Conservation (phyloP, 2,888 invertebrate species). For the Tolmerus cingulatus region DNA sequence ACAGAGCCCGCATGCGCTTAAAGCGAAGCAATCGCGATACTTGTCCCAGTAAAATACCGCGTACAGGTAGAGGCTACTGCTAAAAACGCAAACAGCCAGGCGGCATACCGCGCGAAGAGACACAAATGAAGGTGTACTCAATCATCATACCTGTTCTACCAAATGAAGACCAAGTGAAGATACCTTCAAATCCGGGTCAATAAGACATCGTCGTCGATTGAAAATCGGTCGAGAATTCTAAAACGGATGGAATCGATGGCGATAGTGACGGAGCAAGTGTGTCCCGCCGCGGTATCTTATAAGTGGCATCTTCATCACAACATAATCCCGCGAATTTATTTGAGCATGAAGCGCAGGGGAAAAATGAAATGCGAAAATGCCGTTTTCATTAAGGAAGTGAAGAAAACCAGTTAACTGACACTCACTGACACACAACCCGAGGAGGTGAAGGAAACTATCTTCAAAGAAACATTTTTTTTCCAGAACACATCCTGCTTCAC, state of each 20-base stretch:
- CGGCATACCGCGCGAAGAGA: not conserved
- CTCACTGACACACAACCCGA: constrained; percentile 27
- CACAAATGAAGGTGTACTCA: constrained; percentile 41
- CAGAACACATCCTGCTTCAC: not conserved
- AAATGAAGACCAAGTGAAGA: constrained; percentile 18
- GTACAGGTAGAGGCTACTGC: not conserved
- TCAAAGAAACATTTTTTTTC: not conserved
- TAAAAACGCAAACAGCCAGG: not conserved
- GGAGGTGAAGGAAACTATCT: not conserved
- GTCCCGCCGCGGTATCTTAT: not conserved
- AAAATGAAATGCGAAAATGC: not conserved
- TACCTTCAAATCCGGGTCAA: constrained; percentile 46
- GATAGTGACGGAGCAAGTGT: constrained; percentile 1
- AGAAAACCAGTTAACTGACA: constrained; percentile 24
- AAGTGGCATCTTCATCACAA: not conserved
- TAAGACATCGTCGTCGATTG: constrained; percentile 45
- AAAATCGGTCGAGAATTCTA: constrained; percentile 45
- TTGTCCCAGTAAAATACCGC: constrained; percentile 47
- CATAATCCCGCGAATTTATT: not conserved
- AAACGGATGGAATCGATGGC: constrained; percentile 34
- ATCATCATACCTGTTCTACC: constrained; percentile 41
- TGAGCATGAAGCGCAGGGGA: not conserved
- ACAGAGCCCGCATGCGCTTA: constrained; percentile 43
- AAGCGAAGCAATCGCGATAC: constrained; percentile 9
- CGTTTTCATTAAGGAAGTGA: constrained; percentile 34